A percentile compares a stretch with the other conserved stretches of the same genome.
These are phyloP conservation scores for Schizotus pectinicornis DNA, from an alignment of 2,888 invertebrate species.

Conservation along the genomic window DNA sequence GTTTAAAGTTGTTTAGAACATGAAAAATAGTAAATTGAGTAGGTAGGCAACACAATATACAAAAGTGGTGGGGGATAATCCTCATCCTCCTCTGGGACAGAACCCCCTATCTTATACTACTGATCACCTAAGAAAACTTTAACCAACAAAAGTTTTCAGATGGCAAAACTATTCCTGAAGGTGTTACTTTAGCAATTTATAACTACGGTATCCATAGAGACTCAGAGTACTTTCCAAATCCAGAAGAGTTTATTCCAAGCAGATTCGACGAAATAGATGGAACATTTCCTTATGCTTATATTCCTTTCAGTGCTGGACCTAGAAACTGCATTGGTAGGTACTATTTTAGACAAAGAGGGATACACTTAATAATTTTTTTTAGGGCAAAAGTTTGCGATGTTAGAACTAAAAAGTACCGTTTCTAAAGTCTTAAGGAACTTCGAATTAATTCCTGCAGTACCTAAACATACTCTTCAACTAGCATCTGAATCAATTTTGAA, in stretches of 20 bases:
- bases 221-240: slow-evolving; percentile 61
- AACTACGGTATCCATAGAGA: slow-evolving; percentile 60
- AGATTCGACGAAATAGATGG: slow-evolving; percentile 58
- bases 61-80: no score
- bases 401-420: slow-evolving; percentile 62
- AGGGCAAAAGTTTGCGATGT: slow-evolving; percentile 60
- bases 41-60: no score
- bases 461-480: slow-evolving; percentile 56
- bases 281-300: slow-evolving; percentile 61
- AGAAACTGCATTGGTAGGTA: slow-evolving; percentile 22
- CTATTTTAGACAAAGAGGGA: neutral
- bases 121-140: no score
- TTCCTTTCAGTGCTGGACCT: slow-evolving; percentile 69
- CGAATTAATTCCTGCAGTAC: slow-evolving; percentile 41
- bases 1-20: no score
- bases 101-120: no score
- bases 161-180: slow-evolving; percentile 47
- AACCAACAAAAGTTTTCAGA: slow-evolving; percentile 32
- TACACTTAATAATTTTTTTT: slow-evolving; percentile 6
- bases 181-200: slow-evolving; percentile 55
- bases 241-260: slow-evolving; percentile 62
- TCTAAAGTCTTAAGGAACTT: slow-evolving; percentile 62
- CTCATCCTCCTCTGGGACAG: no score
- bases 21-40: no score
- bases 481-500: slow-evolving; percentile 60